phyloP scores from a whole-genome alignment of 2,797 vertebrate genomes.

The Dicrostonyx torquatus region DNA sequence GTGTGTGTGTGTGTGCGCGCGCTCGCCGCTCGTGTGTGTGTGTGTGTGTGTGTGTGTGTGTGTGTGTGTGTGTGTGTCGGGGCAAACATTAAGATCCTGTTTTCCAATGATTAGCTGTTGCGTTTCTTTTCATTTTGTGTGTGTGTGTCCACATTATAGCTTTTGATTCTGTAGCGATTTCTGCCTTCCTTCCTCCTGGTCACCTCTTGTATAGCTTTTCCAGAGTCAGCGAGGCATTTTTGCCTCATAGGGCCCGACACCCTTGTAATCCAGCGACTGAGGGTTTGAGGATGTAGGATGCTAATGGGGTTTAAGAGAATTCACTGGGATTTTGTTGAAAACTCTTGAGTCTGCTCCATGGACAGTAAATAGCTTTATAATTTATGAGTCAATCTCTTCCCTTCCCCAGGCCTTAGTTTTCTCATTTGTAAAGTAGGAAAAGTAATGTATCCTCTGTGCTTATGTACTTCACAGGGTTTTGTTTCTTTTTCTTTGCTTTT shows the following conservation, averaged over 20 bases:
- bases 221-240: conserved; percentile 22
- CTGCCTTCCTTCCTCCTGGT: neutral
- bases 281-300: neutral
- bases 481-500: neutral
- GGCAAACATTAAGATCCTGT: neutral
- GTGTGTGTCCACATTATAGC: neutral
- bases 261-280: neutral
- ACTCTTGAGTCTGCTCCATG: neutral
- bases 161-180: conserved; percentile 18
- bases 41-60: neutral
- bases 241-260: neutral
- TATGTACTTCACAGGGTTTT: neutral
- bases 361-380: conserved; percentile 5
- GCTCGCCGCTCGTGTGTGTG: too few relatives aligned
- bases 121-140: neutral
- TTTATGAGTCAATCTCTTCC: neutral
- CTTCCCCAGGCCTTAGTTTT: conserved; percentile 21
- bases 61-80: neutral
- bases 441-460: neutral
- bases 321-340: conserved; percentile 2
- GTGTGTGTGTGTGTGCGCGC: neutral
- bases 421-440: conserved; percentile 48
- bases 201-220: neutral
- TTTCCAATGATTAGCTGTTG: neutral
- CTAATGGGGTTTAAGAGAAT: conserved; percentile 13